Base-by-base conservation (phyloP, 2,797 vertebrate genomes). In the Girardinus metallicus region DNA sequence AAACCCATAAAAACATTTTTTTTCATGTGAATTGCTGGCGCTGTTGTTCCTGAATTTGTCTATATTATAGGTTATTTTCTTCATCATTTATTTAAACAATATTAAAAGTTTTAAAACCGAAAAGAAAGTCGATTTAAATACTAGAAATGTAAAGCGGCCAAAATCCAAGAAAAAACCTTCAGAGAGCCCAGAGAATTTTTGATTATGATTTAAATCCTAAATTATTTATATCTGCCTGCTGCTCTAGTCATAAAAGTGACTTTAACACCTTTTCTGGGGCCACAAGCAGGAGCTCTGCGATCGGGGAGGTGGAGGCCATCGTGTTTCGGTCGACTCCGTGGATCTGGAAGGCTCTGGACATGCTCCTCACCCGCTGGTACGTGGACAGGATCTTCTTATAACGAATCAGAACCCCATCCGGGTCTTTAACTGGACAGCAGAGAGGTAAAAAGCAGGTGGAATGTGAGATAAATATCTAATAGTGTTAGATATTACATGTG, bases 301-400 rank as follows among this genome's bases (percentile, higher is more conserved):
- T 97, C 31, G 97, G 97, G 0, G 97, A 97, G 80, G 97, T 98
- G 85, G 97, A 96, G 4, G 97, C 97, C 90, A 98, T 97, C 0
- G 97, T 98, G 95, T 98, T 98, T 0, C 97, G 92, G 93, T 98
- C 97, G 0, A 98, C 97, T 0, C 97, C 96, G 76, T 98, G 97
- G 87, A 97, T 95, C 93, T 97, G 97, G 46, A 98, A 98, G 57
- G 97, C 97, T 74, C 96, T 90, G 44, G 97, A 97, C 97, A 98
- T 98, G 95, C 97, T 97, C 90, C 97, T 96, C 81, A 98, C 94
- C 77, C 96, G 95, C 95, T 98, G 97, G 91, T 97, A 98, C 23
- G 97, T 98, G 86, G 95, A 88, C 83, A 98, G 92, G 91, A 98
- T 98, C 96, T 97, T 98, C 89, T 97, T 97, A 78, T 98, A 98